Evolutionary conservation across 2,797 vertebrate species (phyloP).

Genomic region (Gobionotothen gibberifrons): DNA sequence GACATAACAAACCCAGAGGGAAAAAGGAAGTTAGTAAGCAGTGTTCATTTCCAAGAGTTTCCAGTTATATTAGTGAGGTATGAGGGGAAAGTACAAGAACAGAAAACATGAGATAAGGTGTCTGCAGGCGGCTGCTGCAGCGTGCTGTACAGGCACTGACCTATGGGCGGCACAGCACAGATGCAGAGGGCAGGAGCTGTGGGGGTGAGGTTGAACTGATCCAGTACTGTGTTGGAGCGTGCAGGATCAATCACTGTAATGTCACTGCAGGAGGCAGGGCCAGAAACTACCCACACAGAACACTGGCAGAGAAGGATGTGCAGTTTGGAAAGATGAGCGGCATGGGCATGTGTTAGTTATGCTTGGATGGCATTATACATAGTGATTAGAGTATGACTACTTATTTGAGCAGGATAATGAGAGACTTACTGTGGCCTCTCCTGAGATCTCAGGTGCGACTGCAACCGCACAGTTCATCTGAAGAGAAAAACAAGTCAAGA

Average conservation of each 20-base stretch:
- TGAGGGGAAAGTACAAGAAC: constrained; percentile 10
- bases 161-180: constrained; percentile 84
- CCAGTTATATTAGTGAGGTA: background rate
- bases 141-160: constrained; percentile 72
- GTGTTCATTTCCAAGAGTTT: constrained; percentile 16
- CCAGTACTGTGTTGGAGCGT: constrained; percentile 87
- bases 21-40: constrained; percentile 24
- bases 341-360: constrained; percentile 30
- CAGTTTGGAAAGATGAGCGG: constrained; percentile 52
- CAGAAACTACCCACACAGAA: constrained; percentile 88
- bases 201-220: constrained; percentile 87
- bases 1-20: constrained; percentile 52
- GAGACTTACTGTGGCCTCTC: constrained; percentile 81
- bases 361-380: constrained; percentile 17
- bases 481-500: constrained; percentile 26
- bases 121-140: constrained; percentile 25
- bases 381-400: constrained; percentile 34
- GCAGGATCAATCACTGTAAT: constrained; percentile 88
- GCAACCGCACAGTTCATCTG: constrained; percentile 85
- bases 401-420: constrained; percentile 31
- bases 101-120: constrained; percentile 13
- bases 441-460: constrained; percentile 82
- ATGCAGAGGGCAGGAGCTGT: constrained; percentile 85
- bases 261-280: constrained; percentile 87
- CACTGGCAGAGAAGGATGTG: constrained; percentile 75